phyloP scores from a whole-genome alignment of 2,113 vertebrate species.

The Vimba vimba region DNA sequence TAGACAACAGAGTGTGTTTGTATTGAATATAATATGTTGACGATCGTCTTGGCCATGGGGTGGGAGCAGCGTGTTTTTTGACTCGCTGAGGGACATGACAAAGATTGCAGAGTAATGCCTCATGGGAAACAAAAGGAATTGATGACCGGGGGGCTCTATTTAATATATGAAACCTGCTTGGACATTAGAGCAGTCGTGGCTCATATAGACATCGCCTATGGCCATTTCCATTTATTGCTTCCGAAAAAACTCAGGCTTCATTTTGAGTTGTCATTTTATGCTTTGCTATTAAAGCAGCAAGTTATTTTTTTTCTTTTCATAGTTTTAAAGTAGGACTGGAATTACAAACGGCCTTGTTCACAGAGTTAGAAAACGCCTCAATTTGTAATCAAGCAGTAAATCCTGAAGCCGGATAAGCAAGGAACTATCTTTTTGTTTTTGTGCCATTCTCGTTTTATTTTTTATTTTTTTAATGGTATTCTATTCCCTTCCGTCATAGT shows the following conservation, averaged over 20 bases:
- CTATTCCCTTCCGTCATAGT: conserved; percentile 33
- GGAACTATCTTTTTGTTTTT: conserved; percentile 20
- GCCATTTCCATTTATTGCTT: conserved; percentile 45
- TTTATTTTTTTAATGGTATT: not conserved
- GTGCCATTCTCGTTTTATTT: not conserved
- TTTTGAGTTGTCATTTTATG: conserved; percentile 16
- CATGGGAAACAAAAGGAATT: conserved; percentile 50
- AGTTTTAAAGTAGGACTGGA: not conserved
- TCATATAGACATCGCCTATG: conserved; percentile 57
- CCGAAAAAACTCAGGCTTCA: conserved; percentile 36
- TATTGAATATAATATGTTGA: conserved; percentile 60
- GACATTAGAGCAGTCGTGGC: conserved; percentile 30
- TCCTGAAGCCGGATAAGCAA: conserved; percentile 42
- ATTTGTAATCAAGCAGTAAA: conserved; percentile 32
- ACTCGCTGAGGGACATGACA: conserved; percentile 37
- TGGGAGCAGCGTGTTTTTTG: conserved; percentile 51
- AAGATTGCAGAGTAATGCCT: conserved; percentile 44
- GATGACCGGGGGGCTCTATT: conserved; percentile 48
- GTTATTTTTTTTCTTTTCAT: conserved; percentile 23
- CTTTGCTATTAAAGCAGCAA: conserved; percentile 12
- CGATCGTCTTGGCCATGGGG: conserved; percentile 65
- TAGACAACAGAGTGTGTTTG: conserved; percentile 39
- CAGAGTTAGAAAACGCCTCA: conserved; percentile 23
- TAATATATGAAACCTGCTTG: conserved; percentile 60
- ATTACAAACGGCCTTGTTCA: conserved; percentile 22